phyloP scores from a whole-genome alignment of 2,113 vertebrate genomes.

The Gallinago media region DNA sequence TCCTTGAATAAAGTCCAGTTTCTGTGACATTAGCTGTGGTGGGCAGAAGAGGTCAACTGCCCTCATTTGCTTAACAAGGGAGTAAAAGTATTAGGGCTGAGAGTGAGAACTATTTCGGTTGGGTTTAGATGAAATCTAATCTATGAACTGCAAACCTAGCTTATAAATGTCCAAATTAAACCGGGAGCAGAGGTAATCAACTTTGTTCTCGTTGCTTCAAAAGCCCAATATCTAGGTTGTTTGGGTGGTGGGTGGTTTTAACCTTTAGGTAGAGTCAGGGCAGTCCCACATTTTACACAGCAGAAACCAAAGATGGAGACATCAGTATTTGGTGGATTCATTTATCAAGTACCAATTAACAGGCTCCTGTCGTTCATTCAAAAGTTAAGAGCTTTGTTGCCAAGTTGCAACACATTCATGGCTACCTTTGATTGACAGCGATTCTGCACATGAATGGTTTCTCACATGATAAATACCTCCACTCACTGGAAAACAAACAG shows the following conservation, averaged over 20 bases:
- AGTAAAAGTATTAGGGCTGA: neutral
- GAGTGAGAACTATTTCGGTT: neutral
- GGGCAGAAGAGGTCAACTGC: neutral
- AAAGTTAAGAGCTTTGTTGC: neutral
- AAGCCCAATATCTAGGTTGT: neutral
- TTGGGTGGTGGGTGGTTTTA: neutral
- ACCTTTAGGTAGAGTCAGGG: neutral
- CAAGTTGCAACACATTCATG: neutral
- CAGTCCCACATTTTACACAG: neutral
- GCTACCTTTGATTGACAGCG: neutral
- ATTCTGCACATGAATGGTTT: neutral
- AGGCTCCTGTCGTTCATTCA: neutral
- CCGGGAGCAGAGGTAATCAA: neutral
- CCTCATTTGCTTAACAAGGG: neutral
- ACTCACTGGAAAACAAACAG: neutral
- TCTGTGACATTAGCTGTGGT: neutral
- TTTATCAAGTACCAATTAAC: neutral
- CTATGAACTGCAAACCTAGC: neutral
- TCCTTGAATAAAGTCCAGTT: neutral
- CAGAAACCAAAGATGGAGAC: neutral
- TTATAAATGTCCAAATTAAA: neutral
- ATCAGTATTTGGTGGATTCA: neutral
- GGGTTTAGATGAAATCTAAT: neutral
- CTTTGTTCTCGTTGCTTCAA: neutral
- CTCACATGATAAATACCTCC: neutral